A percentile compares a stretch with the other conserved stretches of the same genome.
These are phyloP conservation scores for Diloba caeruleocephala DNA, from an alignment of 2,888 invertebrate species.

Conservation along the genomic window DNA sequence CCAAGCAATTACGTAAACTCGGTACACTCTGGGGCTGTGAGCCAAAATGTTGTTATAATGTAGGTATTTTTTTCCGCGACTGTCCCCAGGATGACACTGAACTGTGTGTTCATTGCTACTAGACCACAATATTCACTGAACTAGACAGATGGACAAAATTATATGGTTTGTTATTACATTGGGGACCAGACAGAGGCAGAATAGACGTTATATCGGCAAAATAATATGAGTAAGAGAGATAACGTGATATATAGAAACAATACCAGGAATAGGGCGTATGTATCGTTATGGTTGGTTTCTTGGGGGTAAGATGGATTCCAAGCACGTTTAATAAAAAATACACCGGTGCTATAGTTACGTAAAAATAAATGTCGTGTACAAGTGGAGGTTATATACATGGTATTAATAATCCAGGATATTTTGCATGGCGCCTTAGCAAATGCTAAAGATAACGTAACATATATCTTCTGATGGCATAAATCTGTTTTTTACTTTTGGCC, in stretches of 20 bases:
- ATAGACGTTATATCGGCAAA: neutral
- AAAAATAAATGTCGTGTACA: neutral
- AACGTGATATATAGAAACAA: conserved; percentile 9
- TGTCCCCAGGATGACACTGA: conserved; percentile 62
- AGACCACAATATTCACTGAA: conserved; percentile 67
- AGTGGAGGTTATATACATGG: neutral
- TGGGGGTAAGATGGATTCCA: conserved; percentile 16
- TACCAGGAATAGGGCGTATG: conserved; percentile 27
- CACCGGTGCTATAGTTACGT: too few relatives aligned
- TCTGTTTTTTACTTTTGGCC: too few relatives aligned
- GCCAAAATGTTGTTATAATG: neutral
- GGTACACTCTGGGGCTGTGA: too few relatives aligned
- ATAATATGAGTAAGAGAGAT: conserved; percentile 20
- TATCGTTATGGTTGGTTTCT: conserved; percentile 36
- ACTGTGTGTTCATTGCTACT: conserved; percentile 64
- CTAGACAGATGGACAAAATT: conserved; percentile 66
- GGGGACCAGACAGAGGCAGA: conserved; percentile 30
- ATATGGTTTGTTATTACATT: conserved; percentile 56
- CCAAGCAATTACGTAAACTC: too few relatives aligned
- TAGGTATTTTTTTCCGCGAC: conserved; percentile 23
- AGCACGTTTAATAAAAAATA: neutral
- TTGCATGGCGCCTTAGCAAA: too few relatives aligned
- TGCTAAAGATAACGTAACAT: too few relatives aligned
- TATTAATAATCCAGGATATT: too few relatives aligned
- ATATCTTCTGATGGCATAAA: too few relatives aligned